Percentiles rank a stretch among this genome's conserved stretches.
phyloP scores from a whole-genome alignment of 2,888 invertebrate genomes.

The Cryptops parisi region DNA sequence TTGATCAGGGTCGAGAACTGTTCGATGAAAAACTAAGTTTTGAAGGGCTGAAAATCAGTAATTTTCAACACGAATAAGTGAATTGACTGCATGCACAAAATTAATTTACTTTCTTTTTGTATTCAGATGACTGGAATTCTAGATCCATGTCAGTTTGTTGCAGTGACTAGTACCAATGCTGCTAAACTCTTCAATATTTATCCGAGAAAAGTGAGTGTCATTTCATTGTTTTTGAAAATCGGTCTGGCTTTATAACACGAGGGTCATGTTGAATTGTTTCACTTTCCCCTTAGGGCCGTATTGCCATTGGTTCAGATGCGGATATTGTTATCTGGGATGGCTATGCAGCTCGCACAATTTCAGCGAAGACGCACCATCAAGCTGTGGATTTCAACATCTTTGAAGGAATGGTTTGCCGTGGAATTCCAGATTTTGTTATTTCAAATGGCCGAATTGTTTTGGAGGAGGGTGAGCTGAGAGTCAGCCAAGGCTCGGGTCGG shows the following conservation, averaged over 20 bases:
- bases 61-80: too few relatives aligned
- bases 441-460: constrained; percentile 81
- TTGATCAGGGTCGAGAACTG: too few relatives aligned
- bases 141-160: constrained; percentile 86
- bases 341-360: constrained; percentile 33
- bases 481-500: constrained; percentile 78
- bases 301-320: constrained; percentile 42
- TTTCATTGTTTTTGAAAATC: not conserved
- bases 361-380: constrained; percentile 38
- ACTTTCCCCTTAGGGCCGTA: constrained; percentile 32
- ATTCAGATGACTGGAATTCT: constrained; percentile 53
- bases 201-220: constrained; percentile 56
- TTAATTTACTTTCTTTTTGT: constrained; percentile 6
- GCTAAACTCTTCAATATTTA: constrained; percentile 95
- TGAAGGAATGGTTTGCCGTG: constrained; percentile 73
- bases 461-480: constrained; percentile 73
- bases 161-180: constrained; percentile 78
- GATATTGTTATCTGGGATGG: constrained; percentile 43
- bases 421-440: constrained; percentile 83
- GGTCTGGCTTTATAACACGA: too few relatives aligned
- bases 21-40: too few relatives aligned
- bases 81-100: too few relatives aligned
- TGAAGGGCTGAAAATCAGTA: too few relatives aligned
- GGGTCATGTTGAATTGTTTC: too few relatives aligned
- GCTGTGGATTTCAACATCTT: constrained; percentile 40